A percentile compares a stretch with the other conserved stretches of the same genome.
Conservation (phyloP, 2,113 vertebrate genomes). For the Crocuta crocuta region DNA sequence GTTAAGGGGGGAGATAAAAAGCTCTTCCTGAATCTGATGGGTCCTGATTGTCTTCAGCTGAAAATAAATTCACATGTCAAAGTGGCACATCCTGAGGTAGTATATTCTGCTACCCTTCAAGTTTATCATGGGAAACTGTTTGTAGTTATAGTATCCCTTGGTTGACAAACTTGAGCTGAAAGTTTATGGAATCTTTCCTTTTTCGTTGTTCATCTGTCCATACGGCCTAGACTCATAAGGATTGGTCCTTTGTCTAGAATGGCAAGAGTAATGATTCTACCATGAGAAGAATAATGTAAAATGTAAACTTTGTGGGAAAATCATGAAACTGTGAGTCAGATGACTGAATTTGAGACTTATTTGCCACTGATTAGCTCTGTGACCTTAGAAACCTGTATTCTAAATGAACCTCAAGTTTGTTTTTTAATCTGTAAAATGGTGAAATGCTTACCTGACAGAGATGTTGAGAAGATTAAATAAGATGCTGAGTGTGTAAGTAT, state of each 20-base stretch:
- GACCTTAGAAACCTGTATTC: neutral
- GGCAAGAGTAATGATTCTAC: neutral
- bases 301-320: constrained; percentile 20
- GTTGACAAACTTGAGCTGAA: constrained; percentile 32
- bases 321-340: neutral
- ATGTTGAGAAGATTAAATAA: neutral
- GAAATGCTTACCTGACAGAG: neutral
- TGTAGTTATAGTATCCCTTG: neutral
- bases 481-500: neutral
- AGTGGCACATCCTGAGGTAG: neutral
- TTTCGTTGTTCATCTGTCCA: neutral
- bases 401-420: constrained; percentile 37
- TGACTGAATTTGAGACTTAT: constrained; percentile 1
- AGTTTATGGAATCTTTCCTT: neutral
- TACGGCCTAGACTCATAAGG: neutral
- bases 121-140: neutral
- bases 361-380: neutral
- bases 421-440: constrained; percentile 47
- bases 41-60: too few species aligned
- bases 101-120: neutral
- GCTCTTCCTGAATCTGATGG: neutral
- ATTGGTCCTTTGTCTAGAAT: neutral
- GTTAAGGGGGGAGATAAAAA: neutral
- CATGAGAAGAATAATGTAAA: neutral
- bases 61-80: neutral